These are phyloP conservation scores for Nesospiza acunhae DNA, from an alignment of 2,113 vertebrate genomes.

Conservation along the genomic window DNA sequence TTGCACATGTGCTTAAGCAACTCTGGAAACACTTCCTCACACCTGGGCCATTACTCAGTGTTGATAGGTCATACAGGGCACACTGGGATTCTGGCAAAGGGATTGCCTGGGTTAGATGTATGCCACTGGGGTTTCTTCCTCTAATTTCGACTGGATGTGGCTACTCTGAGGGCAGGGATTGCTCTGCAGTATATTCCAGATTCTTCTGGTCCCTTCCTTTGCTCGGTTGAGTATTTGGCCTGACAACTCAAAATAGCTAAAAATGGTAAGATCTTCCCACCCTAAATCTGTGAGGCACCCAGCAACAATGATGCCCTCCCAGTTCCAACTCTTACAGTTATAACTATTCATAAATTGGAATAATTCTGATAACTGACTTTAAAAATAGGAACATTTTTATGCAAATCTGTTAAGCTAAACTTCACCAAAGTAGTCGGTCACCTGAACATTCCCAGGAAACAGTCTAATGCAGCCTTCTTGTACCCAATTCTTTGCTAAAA, in stretches of 20 bases:
- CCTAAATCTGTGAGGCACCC: background rate
- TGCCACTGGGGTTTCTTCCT: background rate
- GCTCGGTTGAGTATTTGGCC: background rate
- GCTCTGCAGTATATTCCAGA: background rate
- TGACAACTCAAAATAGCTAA: background rate
- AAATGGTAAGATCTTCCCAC: background rate
- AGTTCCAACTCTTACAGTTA: background rate
- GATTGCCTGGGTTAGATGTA: background rate
- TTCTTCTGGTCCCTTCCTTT: background rate
- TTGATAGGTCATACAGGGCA: fast-evolving
- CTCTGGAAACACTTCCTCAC: background rate
- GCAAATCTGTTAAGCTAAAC: background rate
- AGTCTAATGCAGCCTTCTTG: background rate
- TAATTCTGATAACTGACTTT: background rate
- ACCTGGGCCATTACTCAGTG: background rate
- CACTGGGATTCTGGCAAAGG: background rate
- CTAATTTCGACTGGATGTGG: background rate
- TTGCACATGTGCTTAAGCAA: background rate
- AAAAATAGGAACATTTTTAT: background rate
- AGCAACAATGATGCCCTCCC: background rate
- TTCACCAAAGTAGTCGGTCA: background rate
- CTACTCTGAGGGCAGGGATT: background rate
- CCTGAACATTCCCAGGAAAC: background rate
- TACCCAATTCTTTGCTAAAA: background rate
- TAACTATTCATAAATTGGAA: background rate